Conservation (phyloP, 2,797 vertebrate genomes). For the Siniperca obscura region DNA sequence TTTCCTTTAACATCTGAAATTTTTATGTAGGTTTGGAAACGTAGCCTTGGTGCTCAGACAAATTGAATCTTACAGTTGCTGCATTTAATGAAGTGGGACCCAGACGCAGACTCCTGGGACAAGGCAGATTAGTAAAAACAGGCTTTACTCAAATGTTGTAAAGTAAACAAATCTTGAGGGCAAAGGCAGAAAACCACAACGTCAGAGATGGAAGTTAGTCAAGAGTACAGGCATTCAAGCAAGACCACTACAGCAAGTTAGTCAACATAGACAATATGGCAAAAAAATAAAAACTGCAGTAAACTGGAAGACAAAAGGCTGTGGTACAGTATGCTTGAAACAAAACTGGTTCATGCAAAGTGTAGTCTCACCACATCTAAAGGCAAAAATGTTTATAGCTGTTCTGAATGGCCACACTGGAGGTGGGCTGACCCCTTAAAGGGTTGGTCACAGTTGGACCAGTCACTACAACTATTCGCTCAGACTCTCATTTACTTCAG, state of each 20-base stretch:
- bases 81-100: conserved; percentile 48
- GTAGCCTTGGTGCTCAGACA: conserved; percentile 19
- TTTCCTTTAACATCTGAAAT: conserved; percentile 58
- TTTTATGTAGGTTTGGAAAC: conserved; percentile 57
- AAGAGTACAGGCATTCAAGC: conserved; percentile 4
- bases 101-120: conserved; percentile 30
- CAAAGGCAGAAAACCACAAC: conserved; percentile 7
- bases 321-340: background rate
- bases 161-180: conserved; percentile 27
- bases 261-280: background rate
- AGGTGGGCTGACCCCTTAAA: background rate
- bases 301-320: background rate
- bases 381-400: background rate
- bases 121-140: conserved; percentile 17
- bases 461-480: too few species aligned
- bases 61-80: conserved; percentile 27
- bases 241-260: background rate
- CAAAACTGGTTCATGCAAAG: background rate
- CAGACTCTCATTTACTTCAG: too few species aligned
- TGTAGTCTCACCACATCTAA: conserved; percentile 11
- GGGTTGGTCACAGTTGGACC: too few species aligned
- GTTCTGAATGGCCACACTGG: background rate
- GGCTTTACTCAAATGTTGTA: conserved; percentile 19
- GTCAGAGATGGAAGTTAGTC: background rate
- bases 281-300: background rate